Conservation (phyloP, 1,140 invertebrate species). For the Goniozus legneri region DNA sequence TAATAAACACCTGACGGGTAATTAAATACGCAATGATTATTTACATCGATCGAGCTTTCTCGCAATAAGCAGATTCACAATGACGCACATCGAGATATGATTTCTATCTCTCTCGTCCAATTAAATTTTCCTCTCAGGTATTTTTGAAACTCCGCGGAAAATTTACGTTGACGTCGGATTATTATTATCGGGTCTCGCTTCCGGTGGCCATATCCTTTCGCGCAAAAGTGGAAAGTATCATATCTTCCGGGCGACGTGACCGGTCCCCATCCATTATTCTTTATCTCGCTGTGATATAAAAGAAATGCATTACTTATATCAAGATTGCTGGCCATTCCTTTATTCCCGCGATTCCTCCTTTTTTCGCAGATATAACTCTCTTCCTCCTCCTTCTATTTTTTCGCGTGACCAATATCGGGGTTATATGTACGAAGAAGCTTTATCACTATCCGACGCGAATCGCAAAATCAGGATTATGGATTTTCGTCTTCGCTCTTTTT, state of each 20-base stretch:
- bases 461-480: conserved; percentile 9
- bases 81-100: no score
- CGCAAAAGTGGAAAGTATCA: conserved; percentile 34
- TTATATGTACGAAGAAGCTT: conserved; percentile 26
- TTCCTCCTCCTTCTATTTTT: conserved; percentile 2
- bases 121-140: no score
- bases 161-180: no score
- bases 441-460: conserved; percentile 18
- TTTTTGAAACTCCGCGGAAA: no score
- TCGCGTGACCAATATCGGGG: conserved; percentile 28
- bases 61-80: no score
- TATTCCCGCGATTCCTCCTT: conserved; percentile 19
- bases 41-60: no score
- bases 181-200: no score
- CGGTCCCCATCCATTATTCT: conserved; percentile 45
- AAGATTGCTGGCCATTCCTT: conserved; percentile 40
- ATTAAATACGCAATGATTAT: no score
- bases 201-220: no score
- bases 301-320: conserved; percentile 50
- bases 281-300: conserved; percentile 48
- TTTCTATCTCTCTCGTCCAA: no score
- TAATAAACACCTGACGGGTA: no score
- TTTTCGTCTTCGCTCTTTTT: background rate
- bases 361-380: background rate
- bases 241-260: conserved; percentile 37